Percentiles rank a stretch among this genome's conserved stretches.
phyloP scores from a whole-genome alignment of 2,888 invertebrate species.

The Phymatocera aterrima region DNA sequence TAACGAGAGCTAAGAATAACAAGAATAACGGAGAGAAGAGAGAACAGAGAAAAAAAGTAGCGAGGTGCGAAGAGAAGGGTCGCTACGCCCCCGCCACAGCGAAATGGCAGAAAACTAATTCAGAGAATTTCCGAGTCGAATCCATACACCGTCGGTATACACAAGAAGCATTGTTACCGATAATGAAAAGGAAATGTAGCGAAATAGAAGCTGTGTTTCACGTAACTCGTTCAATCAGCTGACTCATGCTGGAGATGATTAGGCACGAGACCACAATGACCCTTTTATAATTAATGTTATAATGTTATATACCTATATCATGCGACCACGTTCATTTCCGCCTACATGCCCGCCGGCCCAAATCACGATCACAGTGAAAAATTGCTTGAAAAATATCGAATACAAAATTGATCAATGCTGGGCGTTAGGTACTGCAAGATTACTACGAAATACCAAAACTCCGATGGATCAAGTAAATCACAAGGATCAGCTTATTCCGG shows the following conservation, averaged over 20 bases:
- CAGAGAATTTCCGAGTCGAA: slow-evolving; percentile 10
- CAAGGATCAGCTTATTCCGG: too few relatives aligned
- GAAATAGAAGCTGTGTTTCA: slow-evolving; percentile 51
- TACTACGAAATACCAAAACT: too few relatives aligned
- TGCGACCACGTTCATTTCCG: neutral
- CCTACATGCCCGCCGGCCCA: too few relatives aligned
- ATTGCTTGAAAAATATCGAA: too few relatives aligned
- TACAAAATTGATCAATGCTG: too few relatives aligned
- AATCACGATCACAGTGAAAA: too few relatives aligned
- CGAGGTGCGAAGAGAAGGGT: neutral
- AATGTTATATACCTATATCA: slow-evolving; percentile 44
- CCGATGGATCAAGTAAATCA: too few relatives aligned
- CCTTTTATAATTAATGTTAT: slow-evolving; percentile 58
- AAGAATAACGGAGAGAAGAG: neutral
- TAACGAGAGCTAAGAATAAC: neutral
- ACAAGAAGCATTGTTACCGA: slow-evolving; percentile 34
- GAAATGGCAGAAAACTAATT: slow-evolving; percentile 21
- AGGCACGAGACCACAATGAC: slow-evolving; percentile 53
- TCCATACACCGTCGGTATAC: slow-evolving; percentile 11
- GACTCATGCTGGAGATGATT: slow-evolving; percentile 53
- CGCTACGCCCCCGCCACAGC: neutral
- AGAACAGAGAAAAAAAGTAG: neutral
- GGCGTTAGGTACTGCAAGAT: too few relatives aligned
- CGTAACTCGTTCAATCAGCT: slow-evolving; percentile 45
- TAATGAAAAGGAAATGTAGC: slow-evolving; percentile 51